Evolutionary conservation across 2,113 vertebrate species (phyloP), one percentile per base, ranked within the genome.

Genomic region (Raja brachyura): DNA sequence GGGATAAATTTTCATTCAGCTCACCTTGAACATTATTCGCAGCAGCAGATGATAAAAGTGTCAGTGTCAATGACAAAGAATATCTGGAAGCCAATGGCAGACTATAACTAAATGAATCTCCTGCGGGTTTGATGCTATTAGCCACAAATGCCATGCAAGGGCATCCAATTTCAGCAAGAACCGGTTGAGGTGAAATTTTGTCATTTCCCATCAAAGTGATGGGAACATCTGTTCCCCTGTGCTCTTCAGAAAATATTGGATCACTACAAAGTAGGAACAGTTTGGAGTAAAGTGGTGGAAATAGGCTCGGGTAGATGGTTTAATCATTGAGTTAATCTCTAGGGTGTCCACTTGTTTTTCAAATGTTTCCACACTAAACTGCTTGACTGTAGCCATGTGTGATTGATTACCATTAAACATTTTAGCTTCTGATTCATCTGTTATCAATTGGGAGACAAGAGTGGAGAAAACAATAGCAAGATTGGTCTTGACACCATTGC

Each of bases 31-130:
- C 33, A 22, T 73, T 70, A 92, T 73, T 92, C 54, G 90, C 39
- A 74, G 68, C 90, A 70, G 88, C 88, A 70, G 88, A 39, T 92
- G 90, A 92, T 68, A 92, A 92, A 54, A 54, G 11, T 92, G 90
- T 92, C 68, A 70, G 18, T 10, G 10, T 92, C 66, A 54, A 70
- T 39, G 33, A 92, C 39, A 39, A 74, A 48, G 33, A 13, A 73
- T 18, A 39, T 74, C 90, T 48, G 66, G 31, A 92, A 92, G 54
- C 39, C 39, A 70, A 90, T 90, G 66, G 63, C 61, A 90, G 88
- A 70, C 48, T 92, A 73, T 92, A 31, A 92, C 90, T 88, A 92
- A 92, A 92, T 70, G 31, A 66, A 92, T 92, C 90, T 92, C 90
- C 68, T 73, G 66, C 73, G 90, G 61, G 66, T 92, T 70, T 73